Evolutionary conservation across 1,140 invertebrate genomes (phyloP).

Genomic region (Piezodorus guildinii): DNA sequence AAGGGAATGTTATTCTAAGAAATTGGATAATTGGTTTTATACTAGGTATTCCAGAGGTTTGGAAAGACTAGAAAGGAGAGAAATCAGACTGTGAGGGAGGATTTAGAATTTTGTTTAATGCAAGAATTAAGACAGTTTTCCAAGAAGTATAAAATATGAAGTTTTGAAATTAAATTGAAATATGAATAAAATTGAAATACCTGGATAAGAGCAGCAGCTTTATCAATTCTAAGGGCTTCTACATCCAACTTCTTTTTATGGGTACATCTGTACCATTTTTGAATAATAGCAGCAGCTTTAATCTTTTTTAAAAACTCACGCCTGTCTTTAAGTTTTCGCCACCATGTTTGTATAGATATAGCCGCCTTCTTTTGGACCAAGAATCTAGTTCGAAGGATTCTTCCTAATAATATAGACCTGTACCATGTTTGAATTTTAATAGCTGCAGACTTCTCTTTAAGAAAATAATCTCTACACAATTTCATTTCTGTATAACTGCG

Average conservation of each 20-base stretch:
- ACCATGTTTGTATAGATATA: neutral
- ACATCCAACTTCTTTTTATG: neutral
- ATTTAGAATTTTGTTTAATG: no score
- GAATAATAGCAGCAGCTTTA: neutral
- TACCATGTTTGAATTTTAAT: constrained; percentile 13
- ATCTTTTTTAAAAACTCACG: neutral
- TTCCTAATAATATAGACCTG: neutral
- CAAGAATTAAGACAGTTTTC: no score
- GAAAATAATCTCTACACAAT: neutral
- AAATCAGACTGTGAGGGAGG: no score
- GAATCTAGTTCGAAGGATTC: neutral
- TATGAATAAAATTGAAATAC: neutral
- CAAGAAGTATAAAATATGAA: no score
- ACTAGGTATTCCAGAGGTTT: no score
- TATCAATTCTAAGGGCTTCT: neutral
- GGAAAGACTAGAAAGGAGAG: no score
- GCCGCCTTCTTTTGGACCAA: neutral
- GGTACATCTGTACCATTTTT: neutral
- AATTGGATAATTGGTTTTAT: no score
- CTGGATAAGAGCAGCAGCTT: neutral
- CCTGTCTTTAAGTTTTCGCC: neutral
- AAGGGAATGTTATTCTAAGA: no score
- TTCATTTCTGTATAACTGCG: constrained; percentile 7
- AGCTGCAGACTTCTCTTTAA: neutral
- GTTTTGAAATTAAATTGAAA: neutral